Percentiles rank a stretch among this genome's conserved stretches.
Conservation (phyloP, 2,888 invertebrate species). For the Tenthredo notha region DNA sequence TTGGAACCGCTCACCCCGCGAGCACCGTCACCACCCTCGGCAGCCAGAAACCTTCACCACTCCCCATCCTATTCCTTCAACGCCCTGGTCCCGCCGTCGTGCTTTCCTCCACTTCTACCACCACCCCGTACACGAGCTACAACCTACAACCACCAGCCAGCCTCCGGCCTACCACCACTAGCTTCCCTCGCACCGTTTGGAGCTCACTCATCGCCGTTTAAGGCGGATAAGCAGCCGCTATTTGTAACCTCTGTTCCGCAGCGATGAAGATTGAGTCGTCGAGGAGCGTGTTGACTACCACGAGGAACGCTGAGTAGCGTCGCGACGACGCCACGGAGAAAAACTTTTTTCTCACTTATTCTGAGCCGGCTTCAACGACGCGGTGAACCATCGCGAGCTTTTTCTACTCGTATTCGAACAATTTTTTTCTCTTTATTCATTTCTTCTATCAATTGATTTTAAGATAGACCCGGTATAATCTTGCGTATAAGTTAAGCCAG, state of each 20-base stretch:
- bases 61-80: conserved; percentile 15
- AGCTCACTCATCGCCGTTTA: conserved; percentile 61
- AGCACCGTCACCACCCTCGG: conserved; percentile 12
- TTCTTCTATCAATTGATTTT: background rate
- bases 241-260: conserved; percentile 60
- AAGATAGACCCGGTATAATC: background rate
- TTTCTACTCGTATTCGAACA: background rate
- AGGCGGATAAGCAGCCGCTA: conserved; percentile 60
- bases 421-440: background rate
- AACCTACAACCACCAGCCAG: conserved; percentile 40
- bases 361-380: conserved; percentile 25
- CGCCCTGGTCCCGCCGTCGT: conserved; percentile 29
- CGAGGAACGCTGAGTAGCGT: conserved; percentile 21
- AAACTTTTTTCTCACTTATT: conserved; percentile 31
- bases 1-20: conserved; percentile 27
- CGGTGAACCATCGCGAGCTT: conserved; percentile 3
- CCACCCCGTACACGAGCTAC: conserved; percentile 32
- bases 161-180: conserved; percentile 44
- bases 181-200: conserved; percentile 52
- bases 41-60: conserved; percentile 36
- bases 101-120: conserved; percentile 13
- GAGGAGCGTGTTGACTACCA: conserved; percentile 45
- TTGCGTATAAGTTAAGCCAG: conserved; percentile 6
- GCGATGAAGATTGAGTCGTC: conserved; percentile 56
- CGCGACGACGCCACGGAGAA: background rate